A percentile compares a stretch with the other conserved stretches of the same genome.
Conservation (phyloP, 2,797 vertebrate genomes). For the Sebastes trivittatus region DNA sequence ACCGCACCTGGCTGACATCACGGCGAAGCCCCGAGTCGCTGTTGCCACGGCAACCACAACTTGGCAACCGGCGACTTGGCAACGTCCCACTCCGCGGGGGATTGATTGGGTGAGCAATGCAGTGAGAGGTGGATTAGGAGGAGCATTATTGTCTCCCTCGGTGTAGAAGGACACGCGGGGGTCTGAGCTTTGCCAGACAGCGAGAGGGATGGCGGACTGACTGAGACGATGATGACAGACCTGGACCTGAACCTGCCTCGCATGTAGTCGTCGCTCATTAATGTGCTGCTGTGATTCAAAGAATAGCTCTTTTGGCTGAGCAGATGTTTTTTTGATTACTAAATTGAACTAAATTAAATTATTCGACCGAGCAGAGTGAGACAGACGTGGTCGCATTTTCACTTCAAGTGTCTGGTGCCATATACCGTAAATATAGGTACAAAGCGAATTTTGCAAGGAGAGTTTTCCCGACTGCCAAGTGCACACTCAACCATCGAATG, state of each 20-base stretch:
- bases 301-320: not conserved
- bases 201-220: constrained; percentile 33
- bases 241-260: constrained; percentile 22
- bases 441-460: not conserved
- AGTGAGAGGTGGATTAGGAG: constrained; percentile 69
- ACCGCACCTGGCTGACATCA: constrained; percentile 75
- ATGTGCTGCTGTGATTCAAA: constrained; percentile 30
- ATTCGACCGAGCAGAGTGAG: constrained; percentile 3
- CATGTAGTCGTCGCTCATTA: constrained; percentile 26
- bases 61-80: constrained; percentile 67
- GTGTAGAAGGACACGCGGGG: constrained; percentile 30
- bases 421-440: constrained; percentile 20
- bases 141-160: constrained; percentile 61
- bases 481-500: constrained; percentile 40
- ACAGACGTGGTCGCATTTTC: constrained; percentile 8
- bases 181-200: constrained; percentile 42
- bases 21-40: constrained; percentile 23
- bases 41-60: constrained; percentile 71
- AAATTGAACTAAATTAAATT: constrained; percentile 21
- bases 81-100: constrained; percentile 55
- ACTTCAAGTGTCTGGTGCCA: not conserved
- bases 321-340: not conserved
- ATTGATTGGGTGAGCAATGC: constrained; percentile 74
- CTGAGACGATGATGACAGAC: constrained; percentile 35
- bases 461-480: constrained; percentile 30